phyloP scores from a whole-genome alignment of 2,888 invertebrate genomes.

The Timema cristinae region DNA sequence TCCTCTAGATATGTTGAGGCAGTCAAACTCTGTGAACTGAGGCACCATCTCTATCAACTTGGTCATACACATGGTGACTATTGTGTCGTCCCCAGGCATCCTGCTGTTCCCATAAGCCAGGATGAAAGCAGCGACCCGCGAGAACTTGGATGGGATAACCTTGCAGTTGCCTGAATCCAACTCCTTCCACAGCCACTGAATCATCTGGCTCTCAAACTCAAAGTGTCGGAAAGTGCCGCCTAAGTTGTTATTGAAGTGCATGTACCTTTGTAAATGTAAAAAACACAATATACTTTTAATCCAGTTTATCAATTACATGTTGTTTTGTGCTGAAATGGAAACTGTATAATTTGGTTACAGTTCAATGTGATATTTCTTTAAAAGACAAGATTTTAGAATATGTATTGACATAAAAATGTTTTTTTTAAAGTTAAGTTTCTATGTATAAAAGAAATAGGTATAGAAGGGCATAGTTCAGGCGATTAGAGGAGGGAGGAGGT shows the following conservation, averaged over 20 bases:
- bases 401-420: too few relatives aligned
- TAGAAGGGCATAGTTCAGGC: too few relatives aligned
- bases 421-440: too few relatives aligned
- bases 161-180: conserved; percentile 42
- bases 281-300: not conserved
- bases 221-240: conserved; percentile 50
- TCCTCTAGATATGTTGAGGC: conserved; percentile 47
- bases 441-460: too few relatives aligned
- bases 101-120: conserved; percentile 45
- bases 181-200: conserved; percentile 43
- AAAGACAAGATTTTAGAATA: too few relatives aligned
- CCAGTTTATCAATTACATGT: too few relatives aligned
- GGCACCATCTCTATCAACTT: conserved; percentile 42
- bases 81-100: not conserved
- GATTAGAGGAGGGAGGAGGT: too few relatives aligned
- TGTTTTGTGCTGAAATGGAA: too few relatives aligned
- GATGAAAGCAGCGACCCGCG: conserved; percentile 45
- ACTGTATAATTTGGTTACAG: too few relatives aligned
- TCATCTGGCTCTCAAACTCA: conserved; percentile 47
- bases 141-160: conserved; percentile 45
- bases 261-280: conserved; percentile 42
- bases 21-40: conserved; percentile 46
- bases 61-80: conserved; percentile 13
- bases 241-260: conserved; percentile 52
- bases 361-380: too few relatives aligned